Evolutionary conservation across 2,888 invertebrate genomes (phyloP), one percentile per base, ranked within the genome.

Genomic region (Eugnorisma glareosa): DNA sequence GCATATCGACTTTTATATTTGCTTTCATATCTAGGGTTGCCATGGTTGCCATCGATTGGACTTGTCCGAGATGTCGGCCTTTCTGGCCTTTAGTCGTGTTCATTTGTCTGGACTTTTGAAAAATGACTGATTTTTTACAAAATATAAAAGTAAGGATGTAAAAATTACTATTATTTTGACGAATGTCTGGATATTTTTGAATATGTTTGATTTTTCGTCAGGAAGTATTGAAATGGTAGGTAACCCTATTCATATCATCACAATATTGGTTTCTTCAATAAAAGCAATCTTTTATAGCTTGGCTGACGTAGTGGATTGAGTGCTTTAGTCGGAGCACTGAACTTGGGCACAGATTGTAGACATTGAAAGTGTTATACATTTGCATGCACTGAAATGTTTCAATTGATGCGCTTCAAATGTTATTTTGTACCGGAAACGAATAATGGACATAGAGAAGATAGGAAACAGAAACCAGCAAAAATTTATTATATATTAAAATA

Each of bases 281-380:
- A 79, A 64, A 76, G 35, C 57, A 51, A 66, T 77, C 2, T 77
- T 86, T 84, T 82, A 80, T 85, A 79, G 81, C 75, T 82, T 4
- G 48, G 1, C 59, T 59, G 83, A 66, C 61, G 82, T 21, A 68
- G 67, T 75, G 74, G 70, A 77, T 57, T 59, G 75, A 75, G 80
- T 75, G 69, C 51, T 77, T 81, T 79, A 79, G 81, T 67, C 75
- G 70, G 86, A 82, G 73, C 84, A 84, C 74, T 83, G 88, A 89
- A 86, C 86, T 83, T 31, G 64, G 61, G 66, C 67, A 35, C 28
- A 67, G 21, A 69, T 67, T 67, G 21, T 69, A 82, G 54, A 64
- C 57, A 83, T 75, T 75, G 70, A 84, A 86, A 86, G 66, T 61
- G 59, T 73, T 66, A 40, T 68, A 68, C 5, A 67, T 75, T 64